Evolutionary conservation across 2,797 vertebrate species (phyloP), one percentile per base, ranked within the genome.

Genomic region (Oryzias dopingdopingensis): DNA sequence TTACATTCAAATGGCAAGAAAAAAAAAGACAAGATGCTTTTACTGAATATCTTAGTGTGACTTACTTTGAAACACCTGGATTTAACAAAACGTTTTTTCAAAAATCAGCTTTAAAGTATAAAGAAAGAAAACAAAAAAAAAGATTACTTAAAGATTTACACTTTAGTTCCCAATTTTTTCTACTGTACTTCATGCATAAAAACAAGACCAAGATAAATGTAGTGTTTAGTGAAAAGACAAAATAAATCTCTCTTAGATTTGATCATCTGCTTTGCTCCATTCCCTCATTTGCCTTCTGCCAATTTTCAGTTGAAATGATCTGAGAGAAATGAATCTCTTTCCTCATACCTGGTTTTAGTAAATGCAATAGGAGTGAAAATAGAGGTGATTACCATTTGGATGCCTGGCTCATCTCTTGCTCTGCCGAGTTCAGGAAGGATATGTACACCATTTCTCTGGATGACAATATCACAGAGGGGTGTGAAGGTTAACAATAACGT

Each of bases 121-220:
- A 12, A 79, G 74, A 78, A 82, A 87, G 83, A 81, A 91, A 88
- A 65, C 82, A 87, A 83, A 71, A 81, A 81, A 83, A 83, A 88
- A 74, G 81, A 91, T 91, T 86, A 80, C 77, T 85, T 58, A 70
- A 40, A 55, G 51, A 79, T 84, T 85, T 77, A 72, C 69, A 59
- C 66, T 78, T 74, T 70, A 41, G 60, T 49, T 70, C 57, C 24
- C 24, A 47, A 62, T 63, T 46, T 49, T 49, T 6, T 48, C 47
- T 24, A 5, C 59, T 54, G 45, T 61, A 42, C 59, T 57, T 80
- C 72, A 84, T 77, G 85, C 86, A 91, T 90, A 70, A 89, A 81
- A 91, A 90, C 88, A 76, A 79, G 63, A 63, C 66, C 62, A 58
- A 80, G 70, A 78, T 78, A 80, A 84, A 85, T 85, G 64, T 74